Percentiles rank a stretch among this genome's conserved stretches.
Evolutionary conservation across 2,797 vertebrate genomes (phyloP).

Genomic region (Notolabrus celidotus): DNA sequence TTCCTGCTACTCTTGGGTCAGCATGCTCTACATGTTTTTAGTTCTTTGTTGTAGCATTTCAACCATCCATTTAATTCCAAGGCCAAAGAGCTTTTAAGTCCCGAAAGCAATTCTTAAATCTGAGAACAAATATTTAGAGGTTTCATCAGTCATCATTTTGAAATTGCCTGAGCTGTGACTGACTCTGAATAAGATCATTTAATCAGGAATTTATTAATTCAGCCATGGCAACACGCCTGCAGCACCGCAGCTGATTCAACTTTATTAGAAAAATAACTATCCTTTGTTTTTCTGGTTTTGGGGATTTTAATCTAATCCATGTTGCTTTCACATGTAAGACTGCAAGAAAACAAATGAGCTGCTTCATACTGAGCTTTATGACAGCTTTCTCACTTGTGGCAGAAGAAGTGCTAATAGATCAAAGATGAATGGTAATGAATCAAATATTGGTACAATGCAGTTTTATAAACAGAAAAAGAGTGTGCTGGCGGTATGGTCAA

Average conservation of each 20-base stretch:
- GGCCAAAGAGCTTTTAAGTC: neutral
- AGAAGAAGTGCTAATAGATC: no score
- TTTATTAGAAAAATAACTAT: neutral
- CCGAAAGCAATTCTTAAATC: neutral
- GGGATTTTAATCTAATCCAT: neutral
- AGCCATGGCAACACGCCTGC: neutral
- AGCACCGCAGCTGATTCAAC: neutral
- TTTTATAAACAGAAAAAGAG: no score
- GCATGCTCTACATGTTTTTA: neutral
- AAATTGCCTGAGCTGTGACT: neutral
- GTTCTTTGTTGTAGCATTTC: neutral
- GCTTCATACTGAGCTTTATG: neutral
- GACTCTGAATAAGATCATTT: neutral
- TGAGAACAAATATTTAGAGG: neutral
- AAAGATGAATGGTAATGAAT: no score
- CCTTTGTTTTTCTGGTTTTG: neutral
- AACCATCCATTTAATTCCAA: neutral
- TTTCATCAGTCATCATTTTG: neutral
- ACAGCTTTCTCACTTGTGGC: neutral
- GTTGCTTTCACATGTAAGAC: no score
- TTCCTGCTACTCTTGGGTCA: slow-evolving; percentile 2
- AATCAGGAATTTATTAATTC: neutral
- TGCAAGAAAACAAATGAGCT: neutral
- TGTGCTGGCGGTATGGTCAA: neutral
- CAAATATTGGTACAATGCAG: no score